Percentiles rank a stretch among this genome's conserved stretches.
Evolutionary conservation across 1,140 invertebrate species (phyloP).

Genomic region (Drosophila trapezifrons): DNA sequence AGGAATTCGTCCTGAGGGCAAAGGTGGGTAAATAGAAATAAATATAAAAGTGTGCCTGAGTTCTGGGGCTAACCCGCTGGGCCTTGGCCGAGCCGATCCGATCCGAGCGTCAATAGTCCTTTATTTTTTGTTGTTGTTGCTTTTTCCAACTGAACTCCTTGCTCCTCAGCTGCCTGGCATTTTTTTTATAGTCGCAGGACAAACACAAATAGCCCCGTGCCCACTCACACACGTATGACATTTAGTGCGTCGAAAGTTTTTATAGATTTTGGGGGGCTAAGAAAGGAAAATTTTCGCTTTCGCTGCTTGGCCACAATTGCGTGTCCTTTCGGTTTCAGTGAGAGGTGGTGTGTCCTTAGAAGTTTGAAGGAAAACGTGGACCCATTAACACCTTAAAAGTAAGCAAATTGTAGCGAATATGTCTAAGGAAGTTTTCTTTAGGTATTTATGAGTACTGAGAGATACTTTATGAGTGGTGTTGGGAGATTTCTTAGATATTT

Average conservation of each 20-base stretch:
- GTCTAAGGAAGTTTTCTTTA: too few species aligned
- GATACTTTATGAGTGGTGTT: too few species aligned
- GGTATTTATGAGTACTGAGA: too few species aligned
- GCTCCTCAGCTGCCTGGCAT: background rate
- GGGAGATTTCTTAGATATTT: too few species aligned
- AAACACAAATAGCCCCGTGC: conserved; percentile 29
- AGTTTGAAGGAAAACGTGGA: background rate
- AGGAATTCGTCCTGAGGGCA: background rate
- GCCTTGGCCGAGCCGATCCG: conserved; percentile 6
- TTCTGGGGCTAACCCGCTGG: conserved; percentile 25
- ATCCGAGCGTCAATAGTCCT: background rate
- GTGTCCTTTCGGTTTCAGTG: conserved; percentile 28
- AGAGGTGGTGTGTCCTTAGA: background rate
- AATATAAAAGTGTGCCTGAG: conserved; percentile 13
- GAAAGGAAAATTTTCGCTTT: conserved; percentile 37
- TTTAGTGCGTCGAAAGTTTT: conserved; percentile 37
- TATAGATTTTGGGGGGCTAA: conserved; percentile 29
- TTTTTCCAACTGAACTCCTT: background rate
- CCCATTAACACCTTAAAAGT: background rate
- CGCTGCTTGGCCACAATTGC: conserved; percentile 34
- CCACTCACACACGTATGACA: conserved; percentile 27
- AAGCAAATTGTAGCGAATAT: background rate
- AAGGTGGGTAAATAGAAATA: conserved; percentile 10
- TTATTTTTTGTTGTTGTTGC: too few species aligned
- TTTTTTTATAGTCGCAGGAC: conserved; percentile 49